Base-by-base conservation (phyloP, 2,888 invertebrate species). In the Acleris literana region DNA sequence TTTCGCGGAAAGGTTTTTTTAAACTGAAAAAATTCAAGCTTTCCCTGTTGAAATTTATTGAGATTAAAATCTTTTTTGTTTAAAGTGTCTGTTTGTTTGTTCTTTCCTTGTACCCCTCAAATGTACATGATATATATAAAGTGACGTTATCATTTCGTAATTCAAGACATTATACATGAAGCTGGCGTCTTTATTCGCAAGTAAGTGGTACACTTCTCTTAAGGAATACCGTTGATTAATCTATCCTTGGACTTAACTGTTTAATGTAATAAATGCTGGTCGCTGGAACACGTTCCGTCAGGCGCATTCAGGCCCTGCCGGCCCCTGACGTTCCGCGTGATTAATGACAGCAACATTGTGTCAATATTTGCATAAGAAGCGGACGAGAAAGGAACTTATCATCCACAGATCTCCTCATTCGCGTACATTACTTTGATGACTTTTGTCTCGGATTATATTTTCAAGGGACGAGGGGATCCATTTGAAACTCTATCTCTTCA, bases 301-400 rank as follows among this genome's bases (percentile, higher is more conserved):
- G 46, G 46, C 43, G 48, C 60, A 64, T 65, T 49, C 48, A 55
- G 46, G 46, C 57, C 25, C 44, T 22, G 80, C 72, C 74, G 76
- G 72, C 83, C 85, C 83, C 77, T 80, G 81, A 76, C 82, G 83
- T 84, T 82, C 80, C 74, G 75, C 74, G 79, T 92, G 92, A 92
- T 92, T 92, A 92, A 92, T 92, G 92, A 87, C 81, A 76, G 81
- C 79, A 83, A 87, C 88, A 88, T 82, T 90, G 87, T 86, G 81
- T 88, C 87, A 92, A 92, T 92, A 92, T 92, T 92, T 91, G 92
- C 92, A 92, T 92, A 91, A 90, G 92, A 92, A 92, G 89, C 82
- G 85, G 81, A 80, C 85, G 83, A 85, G 89, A 86, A 85, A 86
- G 81, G 79, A 84, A 84, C 84, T 83, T 90, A 90, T 90, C 87